phyloP scores from a whole-genome alignment of 2,113 vertebrate species.

The Tretioscincus oriximinensis region DNA sequence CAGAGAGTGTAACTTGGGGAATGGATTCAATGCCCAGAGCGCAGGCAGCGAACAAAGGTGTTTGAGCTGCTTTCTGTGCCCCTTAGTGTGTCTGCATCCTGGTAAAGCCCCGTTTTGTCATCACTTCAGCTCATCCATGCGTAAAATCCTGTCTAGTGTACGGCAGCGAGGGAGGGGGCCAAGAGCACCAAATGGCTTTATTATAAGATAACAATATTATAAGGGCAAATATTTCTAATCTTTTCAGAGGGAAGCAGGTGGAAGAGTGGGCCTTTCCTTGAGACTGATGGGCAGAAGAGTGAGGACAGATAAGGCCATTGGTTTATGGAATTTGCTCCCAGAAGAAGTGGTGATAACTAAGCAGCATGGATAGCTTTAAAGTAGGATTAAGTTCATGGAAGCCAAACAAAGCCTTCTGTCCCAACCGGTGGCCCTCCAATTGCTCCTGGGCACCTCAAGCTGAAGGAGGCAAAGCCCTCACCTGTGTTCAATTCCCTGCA shows the following conservation, averaged over 20 bases:
- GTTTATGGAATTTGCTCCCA: too few relatives aligned
- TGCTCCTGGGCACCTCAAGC: too few relatives aligned
- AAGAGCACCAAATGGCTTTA: not conserved
- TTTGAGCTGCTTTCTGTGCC: not conserved
- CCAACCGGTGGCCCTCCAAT: too few relatives aligned
- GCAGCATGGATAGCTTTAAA: too few relatives aligned
- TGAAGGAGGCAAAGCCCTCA: too few relatives aligned
- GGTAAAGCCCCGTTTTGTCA: not conserved
- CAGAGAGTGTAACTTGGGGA: not conserved
- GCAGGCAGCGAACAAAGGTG: not conserved
- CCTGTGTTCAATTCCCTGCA: too few relatives aligned
- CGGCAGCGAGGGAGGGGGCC: not conserved
- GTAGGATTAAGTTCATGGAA: too few relatives aligned
- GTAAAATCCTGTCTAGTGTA: not conserved
- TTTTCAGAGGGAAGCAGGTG: not conserved
- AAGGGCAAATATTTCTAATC: not conserved
- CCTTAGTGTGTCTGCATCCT: not conserved
- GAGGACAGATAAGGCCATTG: too few relatives aligned
- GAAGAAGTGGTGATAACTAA: too few relatives aligned
- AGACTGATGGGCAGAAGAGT: too few relatives aligned
- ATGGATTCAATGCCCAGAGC: not conserved
- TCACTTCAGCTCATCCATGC: not conserved
- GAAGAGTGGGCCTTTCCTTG: not conserved
- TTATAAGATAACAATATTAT: too few relatives aligned
- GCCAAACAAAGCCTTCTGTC: too few relatives aligned